These are phyloP conservation scores for Atta cephalotes DNA, from an alignment of 1,140 invertebrate species.

Conservation along the genomic window DNA sequence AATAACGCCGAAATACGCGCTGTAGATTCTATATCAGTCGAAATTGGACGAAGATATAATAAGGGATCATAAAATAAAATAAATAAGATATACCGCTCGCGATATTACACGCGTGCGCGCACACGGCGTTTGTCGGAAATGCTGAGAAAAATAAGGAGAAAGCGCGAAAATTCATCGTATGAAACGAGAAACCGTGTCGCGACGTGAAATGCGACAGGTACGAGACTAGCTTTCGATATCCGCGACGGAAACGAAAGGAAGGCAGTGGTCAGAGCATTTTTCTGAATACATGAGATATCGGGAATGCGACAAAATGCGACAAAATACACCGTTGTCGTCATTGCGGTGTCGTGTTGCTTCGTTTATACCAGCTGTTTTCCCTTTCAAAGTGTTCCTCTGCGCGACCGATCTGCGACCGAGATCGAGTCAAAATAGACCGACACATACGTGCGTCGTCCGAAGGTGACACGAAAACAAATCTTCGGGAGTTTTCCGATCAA, in stretches of 20 bases:
- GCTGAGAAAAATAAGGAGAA: background rate
- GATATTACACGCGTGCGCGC: background rate
- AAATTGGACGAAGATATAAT: background rate
- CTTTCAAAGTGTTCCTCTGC: constrained; percentile 44
- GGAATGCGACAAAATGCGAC: background rate
- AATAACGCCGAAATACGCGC: background rate
- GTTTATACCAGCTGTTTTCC: constrained; percentile 43
- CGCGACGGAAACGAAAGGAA: constrained; percentile 23
- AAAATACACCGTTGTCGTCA: background rate
- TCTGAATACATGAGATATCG: background rate
- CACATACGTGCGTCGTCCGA: background rate
- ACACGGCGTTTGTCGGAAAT: background rate
- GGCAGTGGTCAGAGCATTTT: background rate
- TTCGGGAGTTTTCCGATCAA: background rate
- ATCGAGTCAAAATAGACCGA: constrained; percentile 54
- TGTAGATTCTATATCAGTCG: background rate
- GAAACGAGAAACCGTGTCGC: background rate
- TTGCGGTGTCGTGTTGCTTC: background rate
- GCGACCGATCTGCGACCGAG: constrained; percentile 14
- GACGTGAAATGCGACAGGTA: background rate
- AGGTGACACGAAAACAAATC: background rate
- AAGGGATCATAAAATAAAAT: background rate
- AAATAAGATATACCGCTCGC: constrained; percentile 1
- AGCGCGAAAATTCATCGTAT: background rate
- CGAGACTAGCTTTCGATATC: constrained; percentile 39